Conservation (phyloP, 2,797 vertebrate species). For the Otolemur crassicaudatus region DNA sequence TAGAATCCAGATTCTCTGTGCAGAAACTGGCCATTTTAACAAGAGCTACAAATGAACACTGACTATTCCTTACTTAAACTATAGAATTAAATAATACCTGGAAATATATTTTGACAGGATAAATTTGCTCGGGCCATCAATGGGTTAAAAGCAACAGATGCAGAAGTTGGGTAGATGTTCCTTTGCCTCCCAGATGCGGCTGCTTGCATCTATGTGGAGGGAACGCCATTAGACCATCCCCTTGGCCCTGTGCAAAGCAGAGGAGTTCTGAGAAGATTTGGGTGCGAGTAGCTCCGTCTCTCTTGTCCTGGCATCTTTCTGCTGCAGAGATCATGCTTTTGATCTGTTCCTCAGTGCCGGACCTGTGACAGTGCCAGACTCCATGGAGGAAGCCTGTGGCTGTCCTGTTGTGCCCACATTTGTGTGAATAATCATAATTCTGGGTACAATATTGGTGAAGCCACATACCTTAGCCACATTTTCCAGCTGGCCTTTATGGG, state of each 20-base stretch:
- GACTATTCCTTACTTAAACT: neutral
- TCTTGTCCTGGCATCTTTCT: neutral
- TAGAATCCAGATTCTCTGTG: neutral
- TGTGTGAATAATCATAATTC: neutral
- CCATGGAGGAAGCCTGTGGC: neutral
- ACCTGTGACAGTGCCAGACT: neutral
- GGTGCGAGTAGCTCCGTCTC: neutral
- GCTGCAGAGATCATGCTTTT: neutral
- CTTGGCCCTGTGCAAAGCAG: neutral
- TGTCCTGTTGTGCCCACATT: neutral
- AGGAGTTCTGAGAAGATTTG: neutral
- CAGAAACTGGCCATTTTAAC: neutral
- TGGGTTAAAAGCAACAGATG: neutral
- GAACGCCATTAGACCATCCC: fast-evolving
- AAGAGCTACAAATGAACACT: neutral
- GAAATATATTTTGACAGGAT: neutral
- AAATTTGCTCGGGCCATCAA: neutral
- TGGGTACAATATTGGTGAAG: neutral
- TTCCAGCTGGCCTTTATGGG: neutral
- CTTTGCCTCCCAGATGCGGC: neutral
- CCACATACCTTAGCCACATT: neutral
- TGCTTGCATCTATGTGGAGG: neutral
- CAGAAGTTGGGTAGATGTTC: neutral
- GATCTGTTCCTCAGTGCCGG: neutral
- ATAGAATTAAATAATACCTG: neutral